Evolutionary conservation across 2,888 invertebrate genomes (phyloP), one percentile per base, ranked within the genome.

Genomic region (Hoplodrina ambigua): DNA sequence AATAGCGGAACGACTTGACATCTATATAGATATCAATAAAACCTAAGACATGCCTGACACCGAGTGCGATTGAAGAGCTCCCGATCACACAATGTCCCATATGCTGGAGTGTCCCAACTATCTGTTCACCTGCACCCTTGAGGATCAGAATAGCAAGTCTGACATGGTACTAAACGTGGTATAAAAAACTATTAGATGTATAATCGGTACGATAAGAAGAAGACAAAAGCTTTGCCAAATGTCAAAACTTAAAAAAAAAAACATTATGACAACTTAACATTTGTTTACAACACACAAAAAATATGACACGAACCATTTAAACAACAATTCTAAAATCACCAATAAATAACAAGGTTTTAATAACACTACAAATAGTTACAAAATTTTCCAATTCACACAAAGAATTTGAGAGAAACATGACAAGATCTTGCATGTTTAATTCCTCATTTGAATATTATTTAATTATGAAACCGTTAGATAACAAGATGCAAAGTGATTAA

Each of bases 361-460:
- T 57, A 57, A 44, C 19, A 65, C 64, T 44, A 55, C 30, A 33
- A 64, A 64, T 25, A 60, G 69, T 69, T 74, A 60, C 53, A 70
- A 67, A 15, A 58, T 41, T 44, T 46, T 54, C 17, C 19, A 64
- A 63, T 55, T 49, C 19, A 71, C 63, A 78, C 63, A 69, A 66
- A 62, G 37, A 65, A 0, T 44, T 73, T 66, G 53, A 52, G 44
- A 78, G 53, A 64, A 57, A 69, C 59, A 75, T 59, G 72, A 73
- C 76, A 76, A 79, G 59, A 79, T 73, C 79, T 79, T 69, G 79
- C 69, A 82, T 82, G 53, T 79, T 67, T 56, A 68, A 81, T 65
- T 58, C n/a, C 70, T 76, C 66, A 81, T 79, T 81, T 82, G 69
- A 72, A 75, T 78, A 78, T 72, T 66, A 82, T 65, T 69, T 74